These are phyloP conservation scores for Acyrthosiphon pisum DNA, from an alignment of 1,140 invertebrate species.

Conservation along the genomic window DNA sequence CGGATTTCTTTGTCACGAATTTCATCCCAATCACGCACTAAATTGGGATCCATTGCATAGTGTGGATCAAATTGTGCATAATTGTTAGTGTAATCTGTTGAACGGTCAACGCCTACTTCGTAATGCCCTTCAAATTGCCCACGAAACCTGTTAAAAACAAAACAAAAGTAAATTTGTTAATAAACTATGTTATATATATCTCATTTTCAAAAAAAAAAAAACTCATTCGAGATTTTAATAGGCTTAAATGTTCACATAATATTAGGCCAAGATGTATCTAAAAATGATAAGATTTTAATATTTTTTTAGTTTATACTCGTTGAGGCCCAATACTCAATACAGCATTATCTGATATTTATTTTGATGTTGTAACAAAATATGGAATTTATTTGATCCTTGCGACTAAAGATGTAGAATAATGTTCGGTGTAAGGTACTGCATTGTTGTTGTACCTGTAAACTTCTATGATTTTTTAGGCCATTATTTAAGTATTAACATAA, in stretches of 20 bases:
- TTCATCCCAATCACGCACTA: slow-evolving; percentile 51
- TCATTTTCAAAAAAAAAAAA: not conserved
- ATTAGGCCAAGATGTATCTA: slow-evolving; percentile 7
- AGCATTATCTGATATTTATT: not conserved
- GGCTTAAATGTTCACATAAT: slow-evolving; percentile 1
- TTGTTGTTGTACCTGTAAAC: slow-evolving; percentile 35
- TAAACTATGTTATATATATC: not conserved
- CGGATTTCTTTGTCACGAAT: slow-evolving; percentile 46
- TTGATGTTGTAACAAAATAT: not conserved
- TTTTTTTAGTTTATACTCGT: not conserved
- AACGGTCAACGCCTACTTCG: not conserved
- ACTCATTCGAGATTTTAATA: not conserved
- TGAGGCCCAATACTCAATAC: not conserved
- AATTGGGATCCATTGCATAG: slow-evolving; percentile 50
- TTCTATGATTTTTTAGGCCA: slow-evolving; percentile 52
- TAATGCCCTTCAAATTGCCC: slow-evolving; percentile 44
- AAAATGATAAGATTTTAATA: slow-evolving; percentile 29
- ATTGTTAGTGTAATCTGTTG: not conserved
- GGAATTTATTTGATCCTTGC: not conserved
- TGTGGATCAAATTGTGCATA: slow-evolving; percentile 48
- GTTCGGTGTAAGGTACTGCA: slow-evolving; percentile 19
- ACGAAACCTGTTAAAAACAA: slow-evolving; percentile 48
- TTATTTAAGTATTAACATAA: slow-evolving; percentile 7
- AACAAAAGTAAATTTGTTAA: slow-evolving; percentile 18
- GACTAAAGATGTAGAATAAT: slow-evolving; percentile 53